Percentiles rank a stretch among this genome's conserved stretches.
Conservation (phyloP, 2,797 vertebrate genomes). For the Phrynocephalus forsythii region DNA sequence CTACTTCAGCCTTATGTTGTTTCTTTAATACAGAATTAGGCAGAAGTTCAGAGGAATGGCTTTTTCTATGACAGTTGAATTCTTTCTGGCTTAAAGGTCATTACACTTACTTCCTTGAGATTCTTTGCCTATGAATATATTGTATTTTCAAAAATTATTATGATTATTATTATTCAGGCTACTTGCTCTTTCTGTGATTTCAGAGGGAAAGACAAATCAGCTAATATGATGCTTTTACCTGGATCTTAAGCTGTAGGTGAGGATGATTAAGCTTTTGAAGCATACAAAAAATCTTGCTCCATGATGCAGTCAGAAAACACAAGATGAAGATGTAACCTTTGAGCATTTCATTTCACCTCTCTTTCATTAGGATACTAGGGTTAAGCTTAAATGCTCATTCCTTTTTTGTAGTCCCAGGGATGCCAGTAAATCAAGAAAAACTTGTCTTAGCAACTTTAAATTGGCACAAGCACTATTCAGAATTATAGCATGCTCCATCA, state of each 20-base stretch:
- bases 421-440: conserved; percentile 17
- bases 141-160: not conserved
- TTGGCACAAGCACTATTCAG: conserved; percentile 46
- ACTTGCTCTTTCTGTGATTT: not conserved
- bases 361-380: not conserved
- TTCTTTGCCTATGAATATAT: conserved; percentile 30
- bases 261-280: not conserved
- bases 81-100: conserved; percentile 40
- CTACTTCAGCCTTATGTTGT: conserved; percentile 60
- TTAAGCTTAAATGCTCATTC: conserved; percentile 33
- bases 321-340: not conserved
- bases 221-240: not conserved
- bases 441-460: conserved; percentile 45
- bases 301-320: not conserved
- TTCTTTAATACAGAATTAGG: conserved; percentile 56
- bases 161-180: not conserved
- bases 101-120: not conserved
- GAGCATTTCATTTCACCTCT: not conserved
- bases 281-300: not conserved
- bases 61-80: conserved; percentile 61
- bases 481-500: conserved; percentile 29
- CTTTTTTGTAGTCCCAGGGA: conserved; percentile 34
- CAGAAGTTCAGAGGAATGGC: conserved; percentile 66
- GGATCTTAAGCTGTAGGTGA: not conserved
- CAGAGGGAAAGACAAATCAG: not conserved